Base-by-base conservation (phyloP, 2,113 vertebrate genomes). In the Dryoscopus gambensis region DNA sequence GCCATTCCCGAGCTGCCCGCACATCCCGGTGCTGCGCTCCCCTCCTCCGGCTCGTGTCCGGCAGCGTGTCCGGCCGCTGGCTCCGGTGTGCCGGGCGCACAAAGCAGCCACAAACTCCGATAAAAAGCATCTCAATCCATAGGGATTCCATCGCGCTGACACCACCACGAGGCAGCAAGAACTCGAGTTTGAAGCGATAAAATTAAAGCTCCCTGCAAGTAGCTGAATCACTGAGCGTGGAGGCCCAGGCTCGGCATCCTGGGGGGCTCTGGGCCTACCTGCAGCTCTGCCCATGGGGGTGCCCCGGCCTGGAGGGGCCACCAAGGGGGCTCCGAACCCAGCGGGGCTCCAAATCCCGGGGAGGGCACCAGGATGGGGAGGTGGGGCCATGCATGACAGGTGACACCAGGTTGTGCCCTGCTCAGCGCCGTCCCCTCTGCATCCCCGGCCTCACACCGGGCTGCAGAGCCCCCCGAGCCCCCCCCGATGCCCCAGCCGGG, bases 181-280 rank as follows among this genome's bases (percentile, higher is more conserved):
- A 80, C 63, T 59, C 5, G 11, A 62, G 79, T 64, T 44, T 2
- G 25, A 63, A 76, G 85, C 17, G 0, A 80, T 44, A 16, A 11
- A 64, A 94, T 78, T 31, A 5, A 84, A 89, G 92, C 89, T 91
- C 18, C 62, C 84, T 87, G 84, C 57, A 96, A 95, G 94, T 17
- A 91, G 95, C 96, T 96, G 95, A 96, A 96, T 97, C 93, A 94
- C 64, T 0, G 33, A 87, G 86, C 23, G 1, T 23, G 49, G 69
- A 89, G 92, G 86, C 85, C 90, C 73, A 65, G 83, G 80, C 82
- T 77, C 21, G 30, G 88, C 18, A 9, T 13, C 13, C 21, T 6
- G 6, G 6, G 21, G 15, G 50, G 68, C 49, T 15, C 40, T 0
- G 42, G 13, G 63, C 6, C 52, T 28, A 11, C 42, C 81, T 39